phyloP scores from a whole-genome alignment of 2,113 vertebrate genomes.

The Brachypteracias leptosomus region DNA sequence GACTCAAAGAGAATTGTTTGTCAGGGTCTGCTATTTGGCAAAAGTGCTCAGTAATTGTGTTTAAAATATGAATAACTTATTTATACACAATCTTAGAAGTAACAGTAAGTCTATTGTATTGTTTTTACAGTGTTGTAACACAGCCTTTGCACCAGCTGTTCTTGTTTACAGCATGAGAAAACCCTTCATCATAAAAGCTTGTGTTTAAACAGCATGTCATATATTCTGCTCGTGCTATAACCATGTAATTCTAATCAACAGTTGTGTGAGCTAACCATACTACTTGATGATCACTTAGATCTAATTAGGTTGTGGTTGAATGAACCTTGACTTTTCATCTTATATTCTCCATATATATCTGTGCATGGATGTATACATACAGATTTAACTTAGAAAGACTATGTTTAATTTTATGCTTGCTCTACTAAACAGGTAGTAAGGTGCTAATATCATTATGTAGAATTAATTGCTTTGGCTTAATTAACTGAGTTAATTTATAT shows the following conservation, averaged over 20 bases:
- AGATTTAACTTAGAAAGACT: background rate
- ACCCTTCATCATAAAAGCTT: background rate
- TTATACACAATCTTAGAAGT: slow-evolving; percentile 60
- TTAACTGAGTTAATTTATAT: background rate
- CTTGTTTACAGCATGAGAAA: slow-evolving; percentile 53
- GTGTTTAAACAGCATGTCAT: background rate
- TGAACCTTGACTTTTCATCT: background rate
- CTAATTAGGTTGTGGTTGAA: background rate
- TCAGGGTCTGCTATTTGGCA: slow-evolving; percentile 26
- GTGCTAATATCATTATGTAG: background rate
- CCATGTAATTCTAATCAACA: background rate
- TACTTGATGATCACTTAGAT: background rate
- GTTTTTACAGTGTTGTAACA: slow-evolving; percentile 23
- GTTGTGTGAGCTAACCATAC: background rate
- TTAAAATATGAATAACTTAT: slow-evolving; percentile 71
- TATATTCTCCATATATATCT: background rate
- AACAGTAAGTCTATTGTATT: slow-evolving; percentile 72
- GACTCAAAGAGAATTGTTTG: slow-evolving; percentile 34
- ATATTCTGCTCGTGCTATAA: background rate
- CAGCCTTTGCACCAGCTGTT: slow-evolving; percentile 56
- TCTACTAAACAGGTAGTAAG: background rate
- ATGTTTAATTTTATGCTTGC: background rate
- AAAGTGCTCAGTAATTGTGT: slow-evolving; percentile 27
- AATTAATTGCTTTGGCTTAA: slow-evolving; percentile 32
- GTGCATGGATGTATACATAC: background rate